Conservation (phyloP, 2,888 invertebrate species). For the Hirtodrosophila histrioides region DNA sequence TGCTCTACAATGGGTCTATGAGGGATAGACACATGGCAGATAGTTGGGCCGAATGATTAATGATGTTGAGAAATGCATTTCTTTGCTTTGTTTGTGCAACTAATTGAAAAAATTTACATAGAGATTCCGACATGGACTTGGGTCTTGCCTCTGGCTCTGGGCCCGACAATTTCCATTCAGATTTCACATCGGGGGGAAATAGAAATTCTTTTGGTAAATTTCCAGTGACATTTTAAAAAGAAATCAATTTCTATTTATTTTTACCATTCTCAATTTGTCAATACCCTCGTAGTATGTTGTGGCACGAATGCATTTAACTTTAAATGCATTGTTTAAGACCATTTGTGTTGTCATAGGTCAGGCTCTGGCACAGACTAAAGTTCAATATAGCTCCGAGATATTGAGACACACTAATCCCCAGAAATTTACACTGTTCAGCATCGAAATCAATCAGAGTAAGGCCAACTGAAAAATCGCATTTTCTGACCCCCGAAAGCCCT, state of each 20-base stretch:
- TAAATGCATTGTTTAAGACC: conserved; percentile 9
- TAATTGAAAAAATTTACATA: conserved; percentile 74
- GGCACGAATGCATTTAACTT: conserved; percentile 9
- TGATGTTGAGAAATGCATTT: conserved; percentile 51
- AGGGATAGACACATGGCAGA: conserved; percentile 24
- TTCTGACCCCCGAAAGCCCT: too few species aligned
- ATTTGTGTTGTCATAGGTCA: conserved; percentile 39
- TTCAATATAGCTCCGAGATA: conserved; percentile 5
- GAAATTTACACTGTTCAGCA: conserved; percentile 25
- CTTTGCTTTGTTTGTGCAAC: conserved; percentile 63
- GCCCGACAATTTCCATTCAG: conserved; percentile 19
- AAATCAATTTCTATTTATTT: conserved; percentile 44
- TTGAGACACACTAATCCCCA: conserved; percentile 19
- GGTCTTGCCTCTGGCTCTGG: conserved; percentile 2
- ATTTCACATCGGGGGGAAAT: conserved; percentile 23
- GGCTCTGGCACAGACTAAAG: conserved; percentile 9
- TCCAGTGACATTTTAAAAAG: conserved; percentile 42
- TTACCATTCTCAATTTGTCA: conserved; percentile 28
- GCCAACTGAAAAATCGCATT: conserved; percentile 25
- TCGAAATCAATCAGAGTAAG: conserved; percentile 26
- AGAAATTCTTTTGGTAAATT: conserved; percentile 50
- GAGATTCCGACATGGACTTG: conserved; percentile 6
- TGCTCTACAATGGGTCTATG: conserved; percentile 27
- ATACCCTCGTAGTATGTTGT: conserved; percentile 1
- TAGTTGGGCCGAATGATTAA: conserved; percentile 54